Conservation (phyloP, 2,888 invertebrate genomes). For the Strigamia crassipes region DNA sequence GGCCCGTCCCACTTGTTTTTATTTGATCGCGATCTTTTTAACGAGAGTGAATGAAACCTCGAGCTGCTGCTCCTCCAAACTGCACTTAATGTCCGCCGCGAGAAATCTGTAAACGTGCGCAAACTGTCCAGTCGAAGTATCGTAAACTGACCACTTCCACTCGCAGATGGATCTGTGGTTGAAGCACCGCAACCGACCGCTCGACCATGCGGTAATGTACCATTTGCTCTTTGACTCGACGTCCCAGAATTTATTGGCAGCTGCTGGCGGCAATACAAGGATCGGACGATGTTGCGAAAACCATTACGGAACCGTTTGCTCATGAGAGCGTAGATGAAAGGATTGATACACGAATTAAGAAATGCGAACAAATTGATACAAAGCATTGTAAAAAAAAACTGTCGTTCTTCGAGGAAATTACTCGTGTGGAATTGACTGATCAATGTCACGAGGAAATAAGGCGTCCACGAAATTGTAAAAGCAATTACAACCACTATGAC, state of each 20-base stretch:
- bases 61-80: conserved; percentile 1
- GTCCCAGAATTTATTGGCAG: background rate
- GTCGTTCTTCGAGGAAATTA: conserved; percentile 57
- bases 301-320: conserved; percentile 58
- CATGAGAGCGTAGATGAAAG: conserved; percentile 62
- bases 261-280: background rate
- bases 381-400: conserved; percentile 62
- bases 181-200: background rate
- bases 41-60: background rate
- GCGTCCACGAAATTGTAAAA: conserved; percentile 61
- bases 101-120: background rate
- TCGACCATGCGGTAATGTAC: background rate
- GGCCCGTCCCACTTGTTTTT: background rate
- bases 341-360: conserved; percentile 61
- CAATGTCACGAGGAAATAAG: conserved; percentile 60
- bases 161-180: background rate
- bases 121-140: conserved; percentile 14
- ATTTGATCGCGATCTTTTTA: conserved; percentile 8
- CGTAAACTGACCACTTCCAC: background rate
- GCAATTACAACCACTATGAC: conserved; percentile 60
- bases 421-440: conserved; percentile 58
- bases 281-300: conserved; percentile 26
- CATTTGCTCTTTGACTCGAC: background rate
- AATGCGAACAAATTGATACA: conserved; percentile 60
- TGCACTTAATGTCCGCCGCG: conserved; percentile 27